Evolutionary conservation across 2,113 vertebrate species (phyloP), one percentile per base, ranked within the genome.

Genomic region (Pseudorectes ferrugineus): DNA sequence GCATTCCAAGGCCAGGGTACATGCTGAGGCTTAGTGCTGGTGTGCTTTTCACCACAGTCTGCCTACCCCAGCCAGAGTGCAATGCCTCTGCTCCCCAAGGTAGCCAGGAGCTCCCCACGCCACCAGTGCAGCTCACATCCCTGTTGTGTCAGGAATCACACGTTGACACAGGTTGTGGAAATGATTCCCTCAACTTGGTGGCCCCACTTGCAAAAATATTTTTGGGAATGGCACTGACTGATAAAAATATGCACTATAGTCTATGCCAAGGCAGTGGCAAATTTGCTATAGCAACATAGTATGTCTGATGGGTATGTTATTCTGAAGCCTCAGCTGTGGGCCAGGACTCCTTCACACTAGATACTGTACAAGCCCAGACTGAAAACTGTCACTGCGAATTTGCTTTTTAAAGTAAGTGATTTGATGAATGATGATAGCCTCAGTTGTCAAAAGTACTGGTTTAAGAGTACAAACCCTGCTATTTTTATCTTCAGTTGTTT

Each of bases 271-370:
- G 61, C 95, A 92, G 88, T 73, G 82, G 94, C 77, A 76, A 63
- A 80, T 94, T 92, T 95, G 88, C 88, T 96, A 90, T 86, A 88
- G 93, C 92, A 94, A 96, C 94, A 97, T 76, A 88, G 92, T 92
- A 88, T 92, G 89, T 91, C 90, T 92, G 88, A 58, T 88, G 88
- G 88, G 71, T 95, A 31, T 90, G 90, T 71, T 92, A 88, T 79
- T 88, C 92, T 59, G 88, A 70, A 94, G 82, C 82, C 95, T 96
- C 93, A 93, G 90, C 93, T 96, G 92, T 59, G 92, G 88, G 82
- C 89, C 89, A 94, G 92, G 93, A 92, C 88, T 94, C 90, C 91
- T 89, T 96, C 90, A 93, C 72, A 78, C 78, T 79, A 96, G 89
- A 35, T 80, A 45, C 49, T 80, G 85, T 75, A 88, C 72, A 80